Evolutionary conservation across 2,888 invertebrate genomes (phyloP), one percentile per base, ranked within the genome.

Genomic region (Balanococcus diminutus): DNA sequence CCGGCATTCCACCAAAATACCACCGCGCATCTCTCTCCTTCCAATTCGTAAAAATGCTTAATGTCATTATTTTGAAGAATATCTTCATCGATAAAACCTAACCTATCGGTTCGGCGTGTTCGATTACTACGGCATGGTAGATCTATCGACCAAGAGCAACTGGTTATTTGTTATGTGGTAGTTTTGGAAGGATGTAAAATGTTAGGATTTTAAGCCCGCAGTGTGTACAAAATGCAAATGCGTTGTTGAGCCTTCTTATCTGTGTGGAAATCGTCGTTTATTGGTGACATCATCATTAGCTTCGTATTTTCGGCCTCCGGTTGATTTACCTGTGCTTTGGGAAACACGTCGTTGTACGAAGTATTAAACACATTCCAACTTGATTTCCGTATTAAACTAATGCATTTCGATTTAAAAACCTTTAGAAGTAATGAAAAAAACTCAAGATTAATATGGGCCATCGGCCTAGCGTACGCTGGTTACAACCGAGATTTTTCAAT

Each of bases 211-310:
- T 67, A 67, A 67, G 67, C 67, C 67, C 25, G 67, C 67, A 67
- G 67, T 28, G 67, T 56, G 56, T 46, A 79, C 32, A 32, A 79
- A 36, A 79, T 79, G 75, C 75, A 79, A 79, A 79, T 79, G 75
- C 36, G 32, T 79, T 36, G 36, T 28, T 6, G 14, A 28, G 67
- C 28, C 36, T 36, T 36, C 75, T 79, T 79, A 79, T 36, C 75
- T 36, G 75, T 9, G 75, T 79, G 19, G 75, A 79, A 36, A 79
- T 79, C 75, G 75, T 79, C 75, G 75, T 79, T 79, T 79, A 79
- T 79, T 79, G 75, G 75, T 79, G 75, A 79, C 75, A 79, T 79
- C 75, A 79, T 79, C 75, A 79, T 79, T 79, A 79, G 75, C 36
- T 79, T 79, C 25, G 75, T 79, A 79, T 79, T 67, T 79, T 36